phyloP scores from a whole-genome alignment of 2,888 invertebrate genomes.

The Trachelus troglodyta region DNA sequence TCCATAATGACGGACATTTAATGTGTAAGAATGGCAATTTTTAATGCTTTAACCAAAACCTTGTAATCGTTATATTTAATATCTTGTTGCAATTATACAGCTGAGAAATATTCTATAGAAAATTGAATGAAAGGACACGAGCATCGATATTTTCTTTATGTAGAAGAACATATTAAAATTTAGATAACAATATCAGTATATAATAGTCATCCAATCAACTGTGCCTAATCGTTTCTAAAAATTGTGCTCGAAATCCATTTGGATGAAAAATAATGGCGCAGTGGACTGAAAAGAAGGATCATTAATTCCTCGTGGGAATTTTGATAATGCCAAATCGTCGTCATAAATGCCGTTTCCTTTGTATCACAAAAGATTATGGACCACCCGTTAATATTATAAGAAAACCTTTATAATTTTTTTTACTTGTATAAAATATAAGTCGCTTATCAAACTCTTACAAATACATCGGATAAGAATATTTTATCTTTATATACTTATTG shows the following conservation, averaged over 20 bases:
- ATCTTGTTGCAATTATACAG: slow-evolving; percentile 45
- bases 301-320: background rate
- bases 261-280: background rate
- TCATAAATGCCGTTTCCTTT: background rate
- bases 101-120: slow-evolving; percentile 39
- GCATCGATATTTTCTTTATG: background rate
- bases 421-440: background rate
- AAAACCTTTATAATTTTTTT: background rate
- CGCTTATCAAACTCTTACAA: background rate
- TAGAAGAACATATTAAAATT: background rate
- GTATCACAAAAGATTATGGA: background rate
- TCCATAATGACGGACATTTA: background rate
- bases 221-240: background rate
- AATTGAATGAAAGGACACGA: background rate
- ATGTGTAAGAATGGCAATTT: background rate
- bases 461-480: background rate
- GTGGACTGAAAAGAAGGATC: background rate
- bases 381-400: background rate
- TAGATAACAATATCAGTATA: background rate
- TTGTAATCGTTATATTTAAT: slow-evolving; percentile 47
- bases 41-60: slow-evolving; percentile 37
- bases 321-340: background rate
- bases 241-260: background rate
- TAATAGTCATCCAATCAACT: background rate
- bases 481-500: background rate